Evolutionary conservation across 2,888 invertebrate species (phyloP).

Genomic region (Ischnus inquisitorius): DNA sequence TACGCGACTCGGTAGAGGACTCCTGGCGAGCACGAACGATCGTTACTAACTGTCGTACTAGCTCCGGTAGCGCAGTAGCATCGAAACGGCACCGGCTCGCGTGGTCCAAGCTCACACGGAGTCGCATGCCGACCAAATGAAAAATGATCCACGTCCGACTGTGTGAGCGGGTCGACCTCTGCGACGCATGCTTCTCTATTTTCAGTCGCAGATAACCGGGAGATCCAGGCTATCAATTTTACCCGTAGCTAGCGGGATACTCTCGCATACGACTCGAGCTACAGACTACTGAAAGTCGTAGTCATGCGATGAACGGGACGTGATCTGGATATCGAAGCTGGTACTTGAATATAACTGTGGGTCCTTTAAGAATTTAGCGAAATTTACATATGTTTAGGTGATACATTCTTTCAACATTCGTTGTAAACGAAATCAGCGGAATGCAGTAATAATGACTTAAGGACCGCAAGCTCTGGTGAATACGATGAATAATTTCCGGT

Average conservation of each 20-base stretch:
- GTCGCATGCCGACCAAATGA: constrained; percentile 64
- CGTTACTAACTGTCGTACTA: constrained; percentile 67
- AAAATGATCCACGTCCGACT: constrained; percentile 69
- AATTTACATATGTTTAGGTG: background rate
- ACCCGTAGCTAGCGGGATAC: constrained; percentile 15
- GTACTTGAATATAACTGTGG: background rate
- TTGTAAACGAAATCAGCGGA: background rate
- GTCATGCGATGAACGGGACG: constrained; percentile 22
- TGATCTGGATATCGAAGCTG: constrained; percentile 33
- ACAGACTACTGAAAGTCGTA: constrained; percentile 48
- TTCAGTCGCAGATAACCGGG: constrained; percentile 48
- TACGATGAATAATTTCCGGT: background rate
- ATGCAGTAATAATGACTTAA: background rate
- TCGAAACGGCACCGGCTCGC: constrained; percentile 59
- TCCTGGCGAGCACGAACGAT: constrained; percentile 64
- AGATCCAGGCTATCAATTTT: constrained; percentile 65
- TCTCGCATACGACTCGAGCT: background rate
- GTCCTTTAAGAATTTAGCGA: background rate
- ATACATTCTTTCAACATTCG: background rate
- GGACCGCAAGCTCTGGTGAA: background rate
- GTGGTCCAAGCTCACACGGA: constrained; percentile 59
- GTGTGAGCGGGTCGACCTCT: constrained; percentile 52
- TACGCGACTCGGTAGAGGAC: constrained; percentile 13
- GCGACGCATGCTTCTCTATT: constrained; percentile 63
- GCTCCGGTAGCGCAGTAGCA: constrained; percentile 35